phyloP scores from a whole-genome alignment of 2,888 invertebrate species.

The Cyclophora punctaria region DNA sequence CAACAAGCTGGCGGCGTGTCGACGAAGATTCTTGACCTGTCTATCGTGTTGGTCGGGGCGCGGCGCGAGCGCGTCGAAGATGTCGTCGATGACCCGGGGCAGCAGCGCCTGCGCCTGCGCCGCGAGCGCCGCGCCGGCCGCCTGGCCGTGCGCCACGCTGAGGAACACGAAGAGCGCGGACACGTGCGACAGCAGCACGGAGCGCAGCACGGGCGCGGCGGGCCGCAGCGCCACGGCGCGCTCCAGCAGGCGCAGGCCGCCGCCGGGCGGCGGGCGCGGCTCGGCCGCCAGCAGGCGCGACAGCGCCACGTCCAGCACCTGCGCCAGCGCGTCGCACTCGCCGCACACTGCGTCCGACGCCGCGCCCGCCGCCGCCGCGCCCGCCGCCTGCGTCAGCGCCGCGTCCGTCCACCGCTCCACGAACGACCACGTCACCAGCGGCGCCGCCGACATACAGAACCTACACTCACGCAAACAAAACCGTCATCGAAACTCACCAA shows the following conservation, averaged over 20 bases:
- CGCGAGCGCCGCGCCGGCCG: constrained; percentile 71
- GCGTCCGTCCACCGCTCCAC: constrained; percentile 88
- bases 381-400: constrained; percentile 78
- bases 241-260: constrained; percentile 85
- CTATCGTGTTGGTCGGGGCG: constrained; percentile 80
- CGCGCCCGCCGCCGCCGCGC: constrained; percentile 50
- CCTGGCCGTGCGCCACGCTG: constrained; percentile 88
- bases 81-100: constrained; percentile 89
- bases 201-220: constrained; percentile 86
- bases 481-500: too few species aligned
- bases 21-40: constrained; percentile 87
- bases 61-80: constrained; percentile 88
- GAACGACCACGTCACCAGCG: constrained; percentile 87
- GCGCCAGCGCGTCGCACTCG: constrained; percentile 89
- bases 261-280: constrained; percentile 81
- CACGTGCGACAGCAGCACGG: constrained; percentile 90
- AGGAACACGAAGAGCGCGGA: constrained; percentile 94
- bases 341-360: constrained; percentile 80
- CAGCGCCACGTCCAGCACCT: constrained; percentile 85
- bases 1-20: constrained; percentile 92
- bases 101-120: constrained; percentile 72
- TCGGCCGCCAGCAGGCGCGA: constrained; percentile 84
- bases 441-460: constrained; percentile 86
- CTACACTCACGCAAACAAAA: constrained; percentile 42
- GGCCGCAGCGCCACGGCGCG: constrained; percentile 85